A percentile compares a stretch with the other conserved stretches of the same genome.
These are phyloP conservation scores for Agapornis canus DNA, from an alignment of 2,797 vertebrate genomes.

Conservation along the genomic window DNA sequence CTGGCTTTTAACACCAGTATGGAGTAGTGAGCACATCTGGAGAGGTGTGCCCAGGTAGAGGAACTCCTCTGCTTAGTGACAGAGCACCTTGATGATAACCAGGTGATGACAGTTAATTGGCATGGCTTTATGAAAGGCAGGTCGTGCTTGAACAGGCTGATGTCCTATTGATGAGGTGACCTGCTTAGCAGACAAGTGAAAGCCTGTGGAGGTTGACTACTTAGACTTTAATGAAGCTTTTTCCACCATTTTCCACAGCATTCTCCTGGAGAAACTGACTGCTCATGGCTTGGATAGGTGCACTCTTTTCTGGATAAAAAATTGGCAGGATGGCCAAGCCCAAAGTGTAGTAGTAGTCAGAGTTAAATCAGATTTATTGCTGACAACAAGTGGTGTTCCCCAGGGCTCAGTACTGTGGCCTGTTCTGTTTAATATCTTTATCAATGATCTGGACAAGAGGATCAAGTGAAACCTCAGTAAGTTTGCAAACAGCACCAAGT, in stretches of 20 bases:
- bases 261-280: background rate
- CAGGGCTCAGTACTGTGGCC: background rate
- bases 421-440: background rate
- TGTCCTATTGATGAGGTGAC: no score
- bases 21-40: background rate
- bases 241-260: background rate
- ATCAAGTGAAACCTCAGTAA: background rate
- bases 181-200: background rate
- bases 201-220: background rate
- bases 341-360: background rate
- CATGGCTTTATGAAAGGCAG: background rate
- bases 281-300: background rate
- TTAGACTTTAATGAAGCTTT: background rate
- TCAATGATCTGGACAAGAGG: background rate
- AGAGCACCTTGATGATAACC: background rate
- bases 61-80: background rate
- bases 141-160: background rate
- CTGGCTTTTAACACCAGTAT: background rate
- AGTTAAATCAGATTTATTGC: background rate
- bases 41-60: no score
- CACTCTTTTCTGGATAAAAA: background rate
- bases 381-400: background rate
- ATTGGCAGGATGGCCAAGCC: background rate
- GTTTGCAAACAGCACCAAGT: background rate
- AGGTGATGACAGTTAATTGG: background rate